Percentiles rank a stretch among this genome's conserved stretches.
These are phyloP conservation scores for Stictonetta naevosa DNA, from an alignment of 2,113 vertebrate genomes.

Conservation along the genomic window DNA sequence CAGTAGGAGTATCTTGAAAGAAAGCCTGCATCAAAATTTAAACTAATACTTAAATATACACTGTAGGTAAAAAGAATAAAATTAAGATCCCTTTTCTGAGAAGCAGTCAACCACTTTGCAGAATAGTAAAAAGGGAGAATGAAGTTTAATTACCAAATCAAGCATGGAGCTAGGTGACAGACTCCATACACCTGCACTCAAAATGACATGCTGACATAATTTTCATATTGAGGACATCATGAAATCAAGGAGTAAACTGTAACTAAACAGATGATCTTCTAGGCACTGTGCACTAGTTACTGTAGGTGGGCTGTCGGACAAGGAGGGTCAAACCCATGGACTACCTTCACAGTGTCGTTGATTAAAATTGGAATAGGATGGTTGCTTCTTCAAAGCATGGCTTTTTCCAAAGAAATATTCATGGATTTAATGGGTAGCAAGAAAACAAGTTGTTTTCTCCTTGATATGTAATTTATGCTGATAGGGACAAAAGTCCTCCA, in stretches of 20 bases:
- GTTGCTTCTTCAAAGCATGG: neutral
- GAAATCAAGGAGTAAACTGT: neutral
- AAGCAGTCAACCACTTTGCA: neutral
- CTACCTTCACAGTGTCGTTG: neutral
- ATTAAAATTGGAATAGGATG: neutral
- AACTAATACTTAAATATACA: neutral
- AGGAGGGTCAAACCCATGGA: neutral
- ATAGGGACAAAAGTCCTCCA: neutral
- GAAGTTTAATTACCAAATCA: neutral
- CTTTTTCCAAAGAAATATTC: neutral
- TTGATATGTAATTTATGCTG: neutral
- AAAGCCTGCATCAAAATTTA: neutral
- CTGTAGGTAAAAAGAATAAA: neutral
- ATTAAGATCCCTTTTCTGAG: neutral
- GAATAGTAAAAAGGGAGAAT: neutral
- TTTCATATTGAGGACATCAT: neutral
- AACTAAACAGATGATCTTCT: neutral
- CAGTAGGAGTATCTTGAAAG: neutral
- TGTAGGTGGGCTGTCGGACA: neutral
- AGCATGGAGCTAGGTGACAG: neutral
- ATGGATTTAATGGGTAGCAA: neutral
- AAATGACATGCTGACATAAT: accelerated
- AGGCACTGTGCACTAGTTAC: neutral
- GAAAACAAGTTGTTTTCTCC: neutral
- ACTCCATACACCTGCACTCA: neutral